Base-by-base conservation (phyloP, 2,888 invertebrate genomes). In the Aporophyla lueneburgensis region DNA sequence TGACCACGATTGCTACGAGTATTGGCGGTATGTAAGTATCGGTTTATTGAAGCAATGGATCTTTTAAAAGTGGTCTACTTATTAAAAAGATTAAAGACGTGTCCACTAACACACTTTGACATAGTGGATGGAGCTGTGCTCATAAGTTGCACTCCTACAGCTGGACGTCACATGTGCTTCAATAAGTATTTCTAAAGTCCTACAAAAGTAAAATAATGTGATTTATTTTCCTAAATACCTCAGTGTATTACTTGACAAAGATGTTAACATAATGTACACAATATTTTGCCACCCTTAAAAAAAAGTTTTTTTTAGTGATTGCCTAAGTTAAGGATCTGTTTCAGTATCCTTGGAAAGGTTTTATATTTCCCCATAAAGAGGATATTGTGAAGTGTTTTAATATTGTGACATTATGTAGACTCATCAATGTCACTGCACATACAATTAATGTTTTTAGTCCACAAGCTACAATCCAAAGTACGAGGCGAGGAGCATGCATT, bases 401-500 rank as follows among this genome's bases (percentile, higher is more conserved):
- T 81, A 81, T 74, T 81, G 84, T 65, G 74, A 69, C 54, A 81
- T 74, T 74, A 69, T 54, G 72, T 72, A 73, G 73, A 82, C 73
- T 74, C 80, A 80, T 85, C 76, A 83, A 75, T 84, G 76, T 86
- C 83, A 75, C 90, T 87, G 82, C 79, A 85, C 70, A 85, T 84
- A 87, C 87, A 81, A 81, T 84, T 74, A 73, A 88, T 76, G 81
- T 81, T 87, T 85, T 89, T 89, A 86, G 76, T 90, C 90, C 90
- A 89, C 86, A 88, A 90, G 86, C 84, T 89, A 88, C 87, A 84
- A 85, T 92, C 91, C 88, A 84, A 88, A 90, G 84, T 88, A 88
- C 85, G 86, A 86, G 88, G 88, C 89, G 91, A 89, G 70, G 91
- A 92, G 89, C 93, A 94, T 89, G 93, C 90, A 88, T 93, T 94